A percentile compares a stretch with the other conserved stretches of the same genome.
These are phyloP conservation scores for Aldabrachelys gigantea DNA, from an alignment of 2,113 vertebrate genomes.

Conservation along the genomic window DNA sequence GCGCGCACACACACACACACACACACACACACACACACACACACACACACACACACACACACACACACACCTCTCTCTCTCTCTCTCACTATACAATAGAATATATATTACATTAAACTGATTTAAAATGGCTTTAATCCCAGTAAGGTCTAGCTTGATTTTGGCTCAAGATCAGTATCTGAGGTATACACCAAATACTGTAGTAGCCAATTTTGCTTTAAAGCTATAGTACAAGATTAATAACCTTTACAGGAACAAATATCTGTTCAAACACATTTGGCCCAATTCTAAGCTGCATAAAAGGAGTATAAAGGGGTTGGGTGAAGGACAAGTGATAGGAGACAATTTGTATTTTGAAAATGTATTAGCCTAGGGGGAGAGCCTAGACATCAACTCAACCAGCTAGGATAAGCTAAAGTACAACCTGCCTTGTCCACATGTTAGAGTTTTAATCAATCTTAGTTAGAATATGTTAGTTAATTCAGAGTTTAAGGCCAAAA, in stretches of 20 bases:
- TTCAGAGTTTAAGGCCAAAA: background rate
- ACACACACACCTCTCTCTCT: too few species aligned
- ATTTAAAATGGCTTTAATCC: background rate
- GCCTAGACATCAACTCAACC: background rate
- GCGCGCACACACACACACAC: too few species aligned
- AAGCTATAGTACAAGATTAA: background rate
- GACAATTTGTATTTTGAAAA: background rate
- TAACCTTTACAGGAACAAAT: background rate
- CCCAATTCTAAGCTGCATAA: background rate
- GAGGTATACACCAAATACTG: background rate
- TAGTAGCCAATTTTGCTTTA: background rate
- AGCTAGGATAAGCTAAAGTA: background rate
- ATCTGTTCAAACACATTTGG: fast-evolving
- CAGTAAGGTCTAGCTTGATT: background rate
- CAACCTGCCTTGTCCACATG: background rate
- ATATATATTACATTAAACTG: background rate
- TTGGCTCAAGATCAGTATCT: fast-evolving
- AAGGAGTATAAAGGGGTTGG: background rate
- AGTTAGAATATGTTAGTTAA: background rate
- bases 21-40: too few species aligned
- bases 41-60: too few species aligned
- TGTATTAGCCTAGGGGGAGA: background rate
- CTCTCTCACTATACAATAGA: background rate
- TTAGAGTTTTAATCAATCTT: background rate
- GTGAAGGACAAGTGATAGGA: background rate